Percentiles rank a stretch among this genome's conserved stretches.
Evolutionary conservation across 2,797 vertebrate species (phyloP).

Genomic region (Gallinago solitaria): DNA sequence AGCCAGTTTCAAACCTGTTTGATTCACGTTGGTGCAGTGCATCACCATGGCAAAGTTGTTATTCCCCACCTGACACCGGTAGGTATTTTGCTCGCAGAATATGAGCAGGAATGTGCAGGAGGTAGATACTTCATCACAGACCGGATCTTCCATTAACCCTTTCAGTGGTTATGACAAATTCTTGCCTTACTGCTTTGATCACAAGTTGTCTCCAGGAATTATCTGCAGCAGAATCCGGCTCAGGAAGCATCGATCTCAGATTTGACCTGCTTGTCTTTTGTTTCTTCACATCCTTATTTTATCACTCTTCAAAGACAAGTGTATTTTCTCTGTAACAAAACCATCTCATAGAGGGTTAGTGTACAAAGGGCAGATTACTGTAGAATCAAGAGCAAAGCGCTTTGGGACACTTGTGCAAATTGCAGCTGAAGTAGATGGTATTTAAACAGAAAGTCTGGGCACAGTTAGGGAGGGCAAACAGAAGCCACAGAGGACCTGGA

Average conservation of each 20-base stretch:
- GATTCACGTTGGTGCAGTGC: neutral
- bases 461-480: neutral
- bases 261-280: neutral
- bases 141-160: neutral
- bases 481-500: slow-evolving; percentile 43
- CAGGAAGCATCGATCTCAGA: neutral
- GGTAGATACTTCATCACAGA: neutral
- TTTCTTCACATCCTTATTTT: neutral
- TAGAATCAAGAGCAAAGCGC: slow-evolving; percentile 22
- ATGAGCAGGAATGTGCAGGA: neutral
- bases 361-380: slow-evolving; percentile 6
- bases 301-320: slow-evolving; percentile 15
- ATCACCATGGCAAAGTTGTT: neutral
- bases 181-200: neutral
- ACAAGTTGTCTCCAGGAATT: neutral
- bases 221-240: neutral
- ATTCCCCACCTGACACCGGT: neutral
- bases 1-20: neutral
- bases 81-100: neutral
- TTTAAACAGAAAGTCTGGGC: slow-evolving; percentile 50
- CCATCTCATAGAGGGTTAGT: neutral
- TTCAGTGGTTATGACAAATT: neutral
- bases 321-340: slow-evolving; percentile 29
- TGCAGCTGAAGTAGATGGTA: slow-evolving; percentile 55
- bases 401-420: slow-evolving; percentile 55